These are phyloP conservation scores for Heterohyrax brucei DNA, from an alignment of 2,797 vertebrate genomes.

Conservation along the genomic window DNA sequence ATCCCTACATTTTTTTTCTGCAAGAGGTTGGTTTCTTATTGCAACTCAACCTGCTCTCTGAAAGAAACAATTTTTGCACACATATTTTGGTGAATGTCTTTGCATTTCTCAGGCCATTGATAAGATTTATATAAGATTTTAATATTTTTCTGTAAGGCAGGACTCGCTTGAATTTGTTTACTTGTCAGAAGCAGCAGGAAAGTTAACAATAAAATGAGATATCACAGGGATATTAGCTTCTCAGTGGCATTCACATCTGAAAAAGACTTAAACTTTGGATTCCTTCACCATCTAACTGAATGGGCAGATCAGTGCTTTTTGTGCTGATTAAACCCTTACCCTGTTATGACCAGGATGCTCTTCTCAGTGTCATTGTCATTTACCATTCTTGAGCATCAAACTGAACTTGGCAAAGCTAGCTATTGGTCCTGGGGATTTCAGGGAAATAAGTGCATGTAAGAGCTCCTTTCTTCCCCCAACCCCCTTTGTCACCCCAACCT, in stretches of 20 bases:
- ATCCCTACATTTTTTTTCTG: constrained; percentile 55
- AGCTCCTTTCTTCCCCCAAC: neutral
- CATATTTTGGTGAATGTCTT: constrained; percentile 66
- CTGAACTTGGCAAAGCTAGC: constrained; percentile 21
- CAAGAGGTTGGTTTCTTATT: constrained; percentile 53
- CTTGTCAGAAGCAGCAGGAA: constrained; percentile 43
- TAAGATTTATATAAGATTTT: constrained; percentile 68
- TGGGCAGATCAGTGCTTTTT: constrained; percentile 57
- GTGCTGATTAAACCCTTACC: neutral
- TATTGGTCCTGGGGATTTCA: constrained; percentile 82
- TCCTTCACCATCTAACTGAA: constrained; percentile 11
- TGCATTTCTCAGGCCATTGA: constrained; percentile 74
- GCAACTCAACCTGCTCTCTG: constrained; percentile 52
- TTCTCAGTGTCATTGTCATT: neutral
- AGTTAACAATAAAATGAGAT: constrained; percentile 28
- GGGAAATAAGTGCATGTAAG: constrained; percentile 53
- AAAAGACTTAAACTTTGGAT: constrained; percentile 41
- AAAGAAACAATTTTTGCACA: constrained; percentile 67
- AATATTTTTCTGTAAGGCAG: constrained; percentile 73
- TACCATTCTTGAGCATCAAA: neutral
- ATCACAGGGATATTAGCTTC: neutral
- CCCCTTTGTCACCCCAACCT: neutral
- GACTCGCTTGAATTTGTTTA: constrained; percentile 67
- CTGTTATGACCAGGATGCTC: neutral
- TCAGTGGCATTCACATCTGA: constrained; percentile 14